Percentiles rank a stretch among this genome's conserved stretches.
phyloP scores from a whole-genome alignment of 2,113 vertebrate species.

The Vulpes vulpes region DNA sequence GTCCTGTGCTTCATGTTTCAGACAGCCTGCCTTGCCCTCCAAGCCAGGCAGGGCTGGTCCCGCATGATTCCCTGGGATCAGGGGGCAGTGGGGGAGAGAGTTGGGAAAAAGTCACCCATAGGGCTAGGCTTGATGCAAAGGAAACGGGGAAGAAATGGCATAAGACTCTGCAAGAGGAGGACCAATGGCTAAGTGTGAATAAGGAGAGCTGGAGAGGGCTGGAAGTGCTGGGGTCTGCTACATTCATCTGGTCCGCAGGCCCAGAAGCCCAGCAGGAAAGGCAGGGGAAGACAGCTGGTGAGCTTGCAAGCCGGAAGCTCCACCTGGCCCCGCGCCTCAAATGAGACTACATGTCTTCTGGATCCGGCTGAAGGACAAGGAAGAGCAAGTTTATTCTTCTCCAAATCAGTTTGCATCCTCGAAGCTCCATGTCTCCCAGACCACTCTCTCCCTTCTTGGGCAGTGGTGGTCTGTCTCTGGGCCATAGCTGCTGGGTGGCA shows the following conservation, averaged over 20 bases:
- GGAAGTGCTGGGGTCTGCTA: slow-evolving; percentile 32
- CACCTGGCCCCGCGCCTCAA: neutral
- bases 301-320: neutral
- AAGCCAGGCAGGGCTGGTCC: neutral
- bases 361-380: slow-evolving; percentile 50
- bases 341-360: slow-evolving; percentile 64
- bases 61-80: neutral
- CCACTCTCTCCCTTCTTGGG: neutral
- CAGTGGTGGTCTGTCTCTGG: neutral
- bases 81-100: neutral
- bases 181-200: neutral
- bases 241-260: slow-evolving; percentile 65
- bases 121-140: neutral
- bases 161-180: neutral
- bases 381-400: neutral
- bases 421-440: neutral
- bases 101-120: neutral
- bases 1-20: neutral
- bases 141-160: neutral
- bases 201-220: neutral
- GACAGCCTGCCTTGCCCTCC: neutral
- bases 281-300: neutral
- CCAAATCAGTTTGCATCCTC: neutral
- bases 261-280: neutral
- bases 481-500: neutral